phyloP scores from a whole-genome alignment of 2,888 invertebrate genomes.

The Saturnia pavonia region DNA sequence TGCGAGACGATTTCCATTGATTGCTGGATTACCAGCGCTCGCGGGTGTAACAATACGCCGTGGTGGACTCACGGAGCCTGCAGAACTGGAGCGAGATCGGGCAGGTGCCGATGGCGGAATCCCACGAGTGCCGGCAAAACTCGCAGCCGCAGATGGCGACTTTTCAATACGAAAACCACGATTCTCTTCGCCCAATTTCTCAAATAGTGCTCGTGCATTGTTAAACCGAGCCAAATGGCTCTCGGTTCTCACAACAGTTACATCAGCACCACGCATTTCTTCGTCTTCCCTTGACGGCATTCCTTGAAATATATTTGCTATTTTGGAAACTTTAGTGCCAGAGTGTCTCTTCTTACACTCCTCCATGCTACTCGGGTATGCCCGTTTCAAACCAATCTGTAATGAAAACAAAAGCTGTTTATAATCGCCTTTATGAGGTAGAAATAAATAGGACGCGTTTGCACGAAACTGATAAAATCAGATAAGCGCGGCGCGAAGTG shows the following conservation, averaged over 20 bases:
- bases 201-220: constrained; percentile 94
- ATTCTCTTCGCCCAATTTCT: constrained; percentile 91
- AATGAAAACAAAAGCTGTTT: constrained; percentile 57
- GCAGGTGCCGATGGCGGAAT: constrained; percentile 78
- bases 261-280: constrained; percentile 80
- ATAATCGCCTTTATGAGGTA: constrained; percentile 38
- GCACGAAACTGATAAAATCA: constrained; percentile 57
- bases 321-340: constrained; percentile 94
- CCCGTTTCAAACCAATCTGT: constrained; percentile 78
- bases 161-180: constrained; percentile 82
- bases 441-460: constrained; percentile 53
- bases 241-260: constrained; percentile 91
- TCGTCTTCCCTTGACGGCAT: constrained; percentile 83
- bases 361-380: constrained; percentile 83
- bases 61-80: constrained; percentile 83
- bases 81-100: constrained; percentile 85
- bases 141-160: constrained; percentile 80
- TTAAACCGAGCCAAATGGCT: constrained; percentile 95
- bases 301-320: constrained; percentile 94
- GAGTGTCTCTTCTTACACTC: constrained; percentile 84
- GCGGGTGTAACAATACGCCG: constrained; percentile 79
- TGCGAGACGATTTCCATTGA: constrained; percentile 68
- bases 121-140: constrained; percentile 79
- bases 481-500: constrained; percentile 58
- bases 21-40: constrained; percentile 65